Evolutionary conservation across 2,888 invertebrate genomes (phyloP).

Genomic region (Lamellibrachia satsuma): DNA sequence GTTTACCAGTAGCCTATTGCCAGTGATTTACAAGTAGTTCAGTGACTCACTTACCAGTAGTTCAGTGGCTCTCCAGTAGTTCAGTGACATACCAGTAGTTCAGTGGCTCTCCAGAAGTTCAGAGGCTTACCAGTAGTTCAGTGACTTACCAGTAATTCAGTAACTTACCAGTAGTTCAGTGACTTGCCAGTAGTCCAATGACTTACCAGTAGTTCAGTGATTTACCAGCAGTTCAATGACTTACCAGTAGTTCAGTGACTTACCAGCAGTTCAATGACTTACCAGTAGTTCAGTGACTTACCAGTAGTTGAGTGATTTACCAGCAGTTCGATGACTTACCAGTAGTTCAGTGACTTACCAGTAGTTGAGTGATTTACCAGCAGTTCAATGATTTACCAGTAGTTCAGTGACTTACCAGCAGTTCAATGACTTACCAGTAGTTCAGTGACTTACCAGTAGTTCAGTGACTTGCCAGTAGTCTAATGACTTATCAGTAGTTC

Average conservation of each 20-base stretch:
- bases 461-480: not conserved
- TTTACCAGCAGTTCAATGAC: not conserved
- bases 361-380: not conserved
- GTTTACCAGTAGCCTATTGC: not conserved
- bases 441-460: not conserved
- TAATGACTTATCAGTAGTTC: not conserved
- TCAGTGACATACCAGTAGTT: not conserved
- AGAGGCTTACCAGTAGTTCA: conserved; percentile 62
- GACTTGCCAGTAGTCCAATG: not conserved
- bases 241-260: not conserved
- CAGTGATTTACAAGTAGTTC: not conserved
- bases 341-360: not conserved
- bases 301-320: too few species aligned
- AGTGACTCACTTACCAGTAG: not conserved
- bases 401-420: not conserved
- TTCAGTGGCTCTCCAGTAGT: not conserved
- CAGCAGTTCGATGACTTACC: not conserved
- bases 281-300: not conserved
- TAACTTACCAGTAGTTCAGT: not conserved
- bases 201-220: not conserved
- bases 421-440: not conserved
- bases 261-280: not conserved
- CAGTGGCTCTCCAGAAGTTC: not conserved
- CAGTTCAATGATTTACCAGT: not conserved
- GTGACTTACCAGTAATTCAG: conserved; percentile 36